phyloP scores from a whole-genome alignment of 2,113 vertebrate species.

The Elgaria multicarinata region DNA sequence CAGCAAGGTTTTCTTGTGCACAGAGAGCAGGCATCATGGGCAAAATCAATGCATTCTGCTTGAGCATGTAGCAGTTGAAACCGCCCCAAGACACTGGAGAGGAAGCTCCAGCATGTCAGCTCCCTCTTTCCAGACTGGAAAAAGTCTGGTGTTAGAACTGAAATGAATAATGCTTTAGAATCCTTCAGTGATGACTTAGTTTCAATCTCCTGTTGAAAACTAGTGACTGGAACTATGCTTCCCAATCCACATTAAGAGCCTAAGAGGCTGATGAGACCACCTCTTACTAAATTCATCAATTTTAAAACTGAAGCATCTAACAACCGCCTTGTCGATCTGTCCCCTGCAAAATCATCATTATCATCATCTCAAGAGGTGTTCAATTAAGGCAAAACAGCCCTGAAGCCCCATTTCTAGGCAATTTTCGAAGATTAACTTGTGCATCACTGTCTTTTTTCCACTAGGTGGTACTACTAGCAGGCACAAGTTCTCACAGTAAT shows the following conservation, averaged over 20 bases:
- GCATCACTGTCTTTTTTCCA: constrained; percentile 21
- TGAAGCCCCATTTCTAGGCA: not conserved
- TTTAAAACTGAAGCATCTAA: not conserved
- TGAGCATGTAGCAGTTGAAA: not conserved
- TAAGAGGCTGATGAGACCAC: not conserved
- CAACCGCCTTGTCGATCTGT: not conserved
- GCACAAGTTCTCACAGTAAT: not conserved
- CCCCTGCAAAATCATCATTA: no score
- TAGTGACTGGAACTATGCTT: not conserved
- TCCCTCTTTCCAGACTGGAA: not conserved
- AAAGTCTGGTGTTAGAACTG: not conserved
- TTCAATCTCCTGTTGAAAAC: not conserved
- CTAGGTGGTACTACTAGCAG: constrained; percentile 70
- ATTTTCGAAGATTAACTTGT: not conserved
- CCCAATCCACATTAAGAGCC: not conserved
- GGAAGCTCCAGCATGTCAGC: not conserved
- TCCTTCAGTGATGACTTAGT: not conserved
- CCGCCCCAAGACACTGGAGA: no score
- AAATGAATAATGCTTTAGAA: not conserved
- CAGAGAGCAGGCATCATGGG: not conserved
- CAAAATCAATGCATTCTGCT: not conserved
- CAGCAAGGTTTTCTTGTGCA: not conserved
- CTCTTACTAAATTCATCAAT: not conserved
- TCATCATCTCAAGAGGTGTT: not conserved
- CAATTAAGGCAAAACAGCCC: not conserved